Percentiles rank a stretch among this genome's conserved stretches.
These are phyloP conservation scores for Caligus rogercresseyi DNA, from an alignment of 1,140 invertebrate species.

Conservation along the genomic window DNA sequence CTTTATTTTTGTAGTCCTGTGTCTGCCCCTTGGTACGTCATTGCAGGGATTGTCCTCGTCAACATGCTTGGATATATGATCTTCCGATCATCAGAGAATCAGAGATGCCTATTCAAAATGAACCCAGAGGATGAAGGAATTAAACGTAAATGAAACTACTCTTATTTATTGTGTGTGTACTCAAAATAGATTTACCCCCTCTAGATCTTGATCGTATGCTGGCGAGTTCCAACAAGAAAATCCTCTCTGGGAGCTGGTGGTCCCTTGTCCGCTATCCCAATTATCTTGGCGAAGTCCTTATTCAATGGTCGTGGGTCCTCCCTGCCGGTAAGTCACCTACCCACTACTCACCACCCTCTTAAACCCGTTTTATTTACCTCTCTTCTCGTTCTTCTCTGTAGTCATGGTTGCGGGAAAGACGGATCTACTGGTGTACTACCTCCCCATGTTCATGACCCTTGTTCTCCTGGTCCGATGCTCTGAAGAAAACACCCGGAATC, in stretches of 20 bases:
- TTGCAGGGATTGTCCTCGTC: slow-evolving; percentile 11
- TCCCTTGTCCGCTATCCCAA: slow-evolving; percentile 16
- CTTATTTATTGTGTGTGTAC: no score
- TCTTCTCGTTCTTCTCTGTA: neutral
- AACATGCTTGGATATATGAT: slow-evolving; percentile 18
- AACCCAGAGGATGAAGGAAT: neutral
- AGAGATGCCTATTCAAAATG: slow-evolving; percentile 17
- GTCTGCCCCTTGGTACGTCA: slow-evolving; percentile 1
- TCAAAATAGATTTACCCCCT: neutral
- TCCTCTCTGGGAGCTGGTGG: slow-evolving; percentile 7
- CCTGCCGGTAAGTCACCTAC: slow-evolving; percentile 5
- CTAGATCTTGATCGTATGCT: neutral
- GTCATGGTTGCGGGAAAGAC: neutral
- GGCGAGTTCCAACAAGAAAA: neutral
- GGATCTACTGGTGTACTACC: slow-evolving; percentile 13
- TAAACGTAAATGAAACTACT: slow-evolving; percentile 4
- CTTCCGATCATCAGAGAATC: slow-evolving; percentile 13
- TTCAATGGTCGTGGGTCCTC: slow-evolving; percentile 19
- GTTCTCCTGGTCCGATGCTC: slow-evolving; percentile 4
- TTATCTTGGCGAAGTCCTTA: slow-evolving; percentile 18
- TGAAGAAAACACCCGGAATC: slow-evolving; percentile 8
- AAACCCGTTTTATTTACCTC: neutral
- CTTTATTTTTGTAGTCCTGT: neutral
- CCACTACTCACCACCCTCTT: neutral
- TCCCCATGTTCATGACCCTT: slow-evolving; percentile 12